Conservation (phyloP, 2,888 invertebrate species). For the Pyrochroa serraticornis region DNA sequence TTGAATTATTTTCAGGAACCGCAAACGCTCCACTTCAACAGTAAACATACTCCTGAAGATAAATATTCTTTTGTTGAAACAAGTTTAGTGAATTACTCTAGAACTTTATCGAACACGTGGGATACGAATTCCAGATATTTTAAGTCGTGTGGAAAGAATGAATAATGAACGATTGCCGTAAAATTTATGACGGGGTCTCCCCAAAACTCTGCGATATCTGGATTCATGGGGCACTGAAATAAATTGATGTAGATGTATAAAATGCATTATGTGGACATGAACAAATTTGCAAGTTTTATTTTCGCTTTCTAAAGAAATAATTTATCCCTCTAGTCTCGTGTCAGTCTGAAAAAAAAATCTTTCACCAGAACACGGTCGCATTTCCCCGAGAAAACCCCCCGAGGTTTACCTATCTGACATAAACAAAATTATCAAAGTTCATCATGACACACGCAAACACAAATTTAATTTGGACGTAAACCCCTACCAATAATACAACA, state of each 20-base stretch:
- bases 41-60: slow-evolving; percentile 10
- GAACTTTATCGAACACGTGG: slow-evolving; percentile 29
- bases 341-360: slow-evolving; percentile 10
- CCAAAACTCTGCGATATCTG: slow-evolving; percentile 27
- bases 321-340: not conserved
- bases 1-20: not conserved
- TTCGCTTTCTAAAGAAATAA: slow-evolving; percentile 25
- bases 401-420: slow-evolving; percentile 12
- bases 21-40: slow-evolving; percentile 3
- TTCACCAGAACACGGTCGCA: slow-evolving; percentile 7
- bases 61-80: slow-evolving; percentile 16
- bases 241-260: slow-evolving; percentile 31
- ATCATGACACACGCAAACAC: slow-evolving; percentile 25
- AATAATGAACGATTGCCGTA: slow-evolving; percentile 40
- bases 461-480: slow-evolving; percentile 22
- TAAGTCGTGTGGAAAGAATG: slow-evolving; percentile 37
- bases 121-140: slow-evolving; percentile 27
- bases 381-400: slow-evolving; percentile 12
- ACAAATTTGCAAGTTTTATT: slow-evolving; percentile 30
- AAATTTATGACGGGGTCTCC: slow-evolving; percentile 36
- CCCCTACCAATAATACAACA: slow-evolving; percentile 12
- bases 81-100: slow-evolving; percentile 19
- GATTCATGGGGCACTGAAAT: slow-evolving; percentile 26
- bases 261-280: slow-evolving; percentile 29
- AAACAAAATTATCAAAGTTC: slow-evolving; percentile 27